These are phyloP conservation scores for Formica selysi DNA, from an alignment of 1,140 invertebrate genomes.

Conservation along the genomic window DNA sequence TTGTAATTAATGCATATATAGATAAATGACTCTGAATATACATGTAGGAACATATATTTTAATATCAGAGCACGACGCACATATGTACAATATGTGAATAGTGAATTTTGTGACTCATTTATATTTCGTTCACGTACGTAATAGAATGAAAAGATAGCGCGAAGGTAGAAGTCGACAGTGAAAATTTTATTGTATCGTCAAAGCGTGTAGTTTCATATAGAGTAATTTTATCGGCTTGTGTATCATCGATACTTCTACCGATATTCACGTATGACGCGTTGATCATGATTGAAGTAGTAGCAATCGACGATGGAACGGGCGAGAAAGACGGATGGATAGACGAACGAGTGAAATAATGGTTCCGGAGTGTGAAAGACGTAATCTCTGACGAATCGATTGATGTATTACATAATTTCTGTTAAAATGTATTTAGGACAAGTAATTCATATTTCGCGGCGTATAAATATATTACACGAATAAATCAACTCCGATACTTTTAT, in stretches of 20 bases:
- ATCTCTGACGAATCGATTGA: background rate
- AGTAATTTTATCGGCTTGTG: conserved; percentile 45
- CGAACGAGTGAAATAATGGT: conserved; percentile 62
- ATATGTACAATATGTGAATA: background rate
- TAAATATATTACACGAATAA: background rate
- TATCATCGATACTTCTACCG: conserved; percentile 38
- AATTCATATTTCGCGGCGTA: background rate
- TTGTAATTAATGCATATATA: background rate
- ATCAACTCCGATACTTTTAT: background rate
- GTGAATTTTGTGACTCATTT: conserved; percentile 26
- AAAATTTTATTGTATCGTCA: conserved; percentile 69
- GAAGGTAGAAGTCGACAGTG: conserved; percentile 67
- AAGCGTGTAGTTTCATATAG: conserved; percentile 13
- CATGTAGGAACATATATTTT: background rate
- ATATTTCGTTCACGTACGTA: conserved; percentile 56
- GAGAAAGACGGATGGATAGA: conserved; percentile 52
- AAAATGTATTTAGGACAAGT: background rate
- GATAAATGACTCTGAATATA: background rate
- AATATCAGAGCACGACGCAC: background rate
- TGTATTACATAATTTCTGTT: background rate
- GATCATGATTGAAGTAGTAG: conserved; percentile 8
- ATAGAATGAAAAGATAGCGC: conserved; percentile 58
- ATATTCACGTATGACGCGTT: conserved; percentile 21
- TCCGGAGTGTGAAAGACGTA: background rate
- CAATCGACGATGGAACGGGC: conserved; percentile 16